Base-by-base conservation (phyloP, 2,113 vertebrate genomes). In the Sinocyclocheilus anshuiensis region DNA sequence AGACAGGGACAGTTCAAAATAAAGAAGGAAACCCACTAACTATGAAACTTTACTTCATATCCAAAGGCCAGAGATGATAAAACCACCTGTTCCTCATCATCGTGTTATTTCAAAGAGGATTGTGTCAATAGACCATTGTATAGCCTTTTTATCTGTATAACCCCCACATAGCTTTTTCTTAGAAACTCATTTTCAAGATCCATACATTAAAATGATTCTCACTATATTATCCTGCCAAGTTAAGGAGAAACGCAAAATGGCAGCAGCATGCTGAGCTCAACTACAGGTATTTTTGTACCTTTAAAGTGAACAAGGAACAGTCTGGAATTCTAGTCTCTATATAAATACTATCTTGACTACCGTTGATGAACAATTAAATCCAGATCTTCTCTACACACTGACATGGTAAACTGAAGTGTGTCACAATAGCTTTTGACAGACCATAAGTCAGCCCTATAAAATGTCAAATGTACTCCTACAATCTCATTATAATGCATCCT, bases 151-250 rank as follows among this genome's bases (percentile, higher is more conserved):
- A 96, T 95, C 96, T 95, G 92, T 93, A 95, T 95, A 95, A 96
- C 50, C 95, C 94, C 95, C 96, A 96, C 96, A 93, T 94, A 93
- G 94, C 95, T 94, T 91, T 61, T 93, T 95, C 95, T 94, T 89
- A 90, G 92, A 94, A 94, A 94, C 90, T 90, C 90, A 91, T 92
- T 93, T 94, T 91, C 92, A 94, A 84, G 74, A 84, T 77, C 53
- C 72, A 85, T 65, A 85, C 84, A 97, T 97, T 94, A 97, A 97
- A 97, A 97, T 97, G 96, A 97, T 98, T 97, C 97, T 96, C 95
- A 97, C 96, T 97, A 97, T 97, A 97, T 98, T 99, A 98, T 99
- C 97, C 97, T 99, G 97, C 97, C 97, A 98, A 98, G 97, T 97
- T 97, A 97, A 97, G 97, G 77, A 81, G 50, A 63, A 97, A 97